Evolutionary conservation across 35 echinoderm and acorn worm genomes (phyloP), one percentile per base, ranked within the genome.

Genomic region (Hemicentrotus pulcherrimus): DNA sequence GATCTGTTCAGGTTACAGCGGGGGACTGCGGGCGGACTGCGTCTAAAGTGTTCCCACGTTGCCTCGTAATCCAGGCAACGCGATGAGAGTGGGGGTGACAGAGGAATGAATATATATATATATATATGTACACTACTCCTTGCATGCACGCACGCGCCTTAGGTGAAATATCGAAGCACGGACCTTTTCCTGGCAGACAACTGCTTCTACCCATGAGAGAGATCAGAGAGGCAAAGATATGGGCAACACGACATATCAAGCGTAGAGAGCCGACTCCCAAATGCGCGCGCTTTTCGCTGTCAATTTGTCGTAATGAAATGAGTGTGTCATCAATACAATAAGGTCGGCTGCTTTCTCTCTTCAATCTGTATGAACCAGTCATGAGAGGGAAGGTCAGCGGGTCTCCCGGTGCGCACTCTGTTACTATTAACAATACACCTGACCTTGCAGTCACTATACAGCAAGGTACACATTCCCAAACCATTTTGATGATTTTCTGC

Each of bases 241-340:
- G 45, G 88, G 88, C 32, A 90, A 90, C 32, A 90, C 88, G 88
- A 90, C 46, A 47, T 90, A 32, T 90, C 88, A 47, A 90, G 88
- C 88, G 88, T 90, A 47, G 45, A 90, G 88, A 41, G 32, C 48
- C 91, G 48, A 58, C 91, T 48, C 46, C 91, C 91, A 50, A 47
- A 90, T 58, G 91, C 91, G 91, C 91, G 91, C 91, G 91, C 45
- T 93, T 93, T 93, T 47, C 48, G 91, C 46, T 93, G 91, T 93
- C 91, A 93, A 93, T 93, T 93, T 93, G 91, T 50, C 48, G 47
- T 93, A 93, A 93, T 93, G 91, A 58, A 93, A 93, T 93, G 91
- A 93, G 91, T 58, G 91, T 93, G 91, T 93, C 48, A 93, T 58
- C 48, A 93, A 90, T 90, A 90, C 88, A 45, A 90, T 45, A 90